These are phyloP conservation scores for Cataglyphis rosenhaueri DNA, from an alignment of 2,888 invertebrate genomes.

Conservation along the genomic window DNA sequence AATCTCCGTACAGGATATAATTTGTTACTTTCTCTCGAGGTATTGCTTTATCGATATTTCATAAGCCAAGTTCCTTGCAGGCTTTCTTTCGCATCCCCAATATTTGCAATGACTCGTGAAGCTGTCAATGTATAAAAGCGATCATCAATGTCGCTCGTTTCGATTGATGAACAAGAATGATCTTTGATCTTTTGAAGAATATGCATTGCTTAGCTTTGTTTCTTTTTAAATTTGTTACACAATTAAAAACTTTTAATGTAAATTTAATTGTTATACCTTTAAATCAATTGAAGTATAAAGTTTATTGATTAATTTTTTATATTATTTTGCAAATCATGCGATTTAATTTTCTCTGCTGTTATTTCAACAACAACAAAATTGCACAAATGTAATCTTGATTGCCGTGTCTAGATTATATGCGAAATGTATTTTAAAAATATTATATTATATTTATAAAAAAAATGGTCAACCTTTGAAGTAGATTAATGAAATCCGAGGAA, in stretches of 20 bases:
- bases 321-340: not conserved
- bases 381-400: not conserved
- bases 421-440: not conserved
- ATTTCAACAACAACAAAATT: not conserved
- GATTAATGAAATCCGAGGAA: slow-evolving; percentile 1
- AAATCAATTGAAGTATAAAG: slow-evolving; percentile 58
- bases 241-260: slow-evolving; percentile 23
- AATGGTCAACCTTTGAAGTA: slow-evolving; percentile 5
- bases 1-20: slow-evolving; percentile 37
- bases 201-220: not conserved
- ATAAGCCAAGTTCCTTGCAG: not conserved
- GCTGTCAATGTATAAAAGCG: slow-evolving; percentile 9
- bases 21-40: slow-evolving; percentile 61
- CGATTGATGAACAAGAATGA: not conserved
- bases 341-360: not conserved
- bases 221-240: not conserved
- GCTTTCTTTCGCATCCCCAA: slow-evolving; percentile 9
- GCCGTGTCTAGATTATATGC: not conserved
- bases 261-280: slow-evolving; percentile 31
- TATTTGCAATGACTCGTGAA: slow-evolving; percentile 37
- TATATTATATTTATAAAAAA: not conserved
- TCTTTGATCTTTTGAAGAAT: slow-evolving; percentile 1
- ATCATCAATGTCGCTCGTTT: not conserved
- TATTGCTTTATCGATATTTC: slow-evolving; percentile 42
- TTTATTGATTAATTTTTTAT: slow-evolving; percentile 49